Conservation (phyloP, 2,113 vertebrate species). For the Miniopterus natalensis region DNA sequence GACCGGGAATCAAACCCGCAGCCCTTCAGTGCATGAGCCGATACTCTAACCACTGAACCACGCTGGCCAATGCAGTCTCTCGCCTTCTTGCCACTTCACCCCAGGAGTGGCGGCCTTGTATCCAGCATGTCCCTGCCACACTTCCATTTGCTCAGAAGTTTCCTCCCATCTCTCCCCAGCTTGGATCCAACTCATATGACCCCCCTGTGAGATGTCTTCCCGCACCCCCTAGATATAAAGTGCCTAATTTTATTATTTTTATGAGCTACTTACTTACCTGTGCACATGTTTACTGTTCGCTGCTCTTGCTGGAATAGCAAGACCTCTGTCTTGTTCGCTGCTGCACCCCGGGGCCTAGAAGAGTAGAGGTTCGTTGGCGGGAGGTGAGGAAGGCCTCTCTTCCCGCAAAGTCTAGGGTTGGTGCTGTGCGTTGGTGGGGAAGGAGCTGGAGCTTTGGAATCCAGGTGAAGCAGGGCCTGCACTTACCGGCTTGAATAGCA, state of each 20-base stretch:
- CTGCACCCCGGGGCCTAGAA: neutral
- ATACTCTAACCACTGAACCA: too few relatives aligned
- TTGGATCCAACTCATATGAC: neutral
- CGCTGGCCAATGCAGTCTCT: too few relatives aligned
- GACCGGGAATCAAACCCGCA: too few relatives aligned
- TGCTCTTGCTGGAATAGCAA: neutral
- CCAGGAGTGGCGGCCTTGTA: too few relatives aligned
- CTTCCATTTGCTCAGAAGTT: neutral
- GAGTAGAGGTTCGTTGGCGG: neutral
- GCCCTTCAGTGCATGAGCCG: too few relatives aligned
- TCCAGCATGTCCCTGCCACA: neutral
- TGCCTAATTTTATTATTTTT: neutral
- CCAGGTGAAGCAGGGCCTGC: neutral
- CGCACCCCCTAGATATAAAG: neutral
- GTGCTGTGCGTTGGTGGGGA: neutral
- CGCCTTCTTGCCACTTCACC: too few relatives aligned
- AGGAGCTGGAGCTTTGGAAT: neutral
- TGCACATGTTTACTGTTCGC: neutral
- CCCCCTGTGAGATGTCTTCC: neutral
- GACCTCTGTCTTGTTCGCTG: too few relatives aligned
- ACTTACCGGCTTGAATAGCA: neutral
- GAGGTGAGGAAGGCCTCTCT: neutral
- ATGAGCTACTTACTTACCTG: accelerated
- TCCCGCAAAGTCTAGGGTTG: too few relatives aligned
- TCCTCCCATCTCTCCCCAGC: neutral